These are phyloP conservation scores for Cochlearius cochlearius DNA, from an alignment of 2,113 vertebrate species.

Conservation along the genomic window DNA sequence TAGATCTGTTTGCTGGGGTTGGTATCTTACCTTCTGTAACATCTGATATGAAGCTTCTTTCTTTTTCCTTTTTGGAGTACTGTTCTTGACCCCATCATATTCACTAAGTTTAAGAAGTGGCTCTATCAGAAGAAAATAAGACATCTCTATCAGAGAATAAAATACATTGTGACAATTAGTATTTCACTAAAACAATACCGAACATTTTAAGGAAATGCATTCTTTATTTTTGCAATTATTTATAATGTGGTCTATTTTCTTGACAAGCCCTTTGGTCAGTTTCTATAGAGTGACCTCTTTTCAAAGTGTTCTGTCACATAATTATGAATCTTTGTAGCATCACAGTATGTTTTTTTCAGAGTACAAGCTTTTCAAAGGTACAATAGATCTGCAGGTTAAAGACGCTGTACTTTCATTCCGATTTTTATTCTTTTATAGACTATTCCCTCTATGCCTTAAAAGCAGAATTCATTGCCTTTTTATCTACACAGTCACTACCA, in stretches of 20 bases:
- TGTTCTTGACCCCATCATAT: constrained; percentile 77
- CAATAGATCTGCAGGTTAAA: constrained; percentile 78
- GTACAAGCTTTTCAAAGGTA: constrained; percentile 76
- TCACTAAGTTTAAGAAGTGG: constrained; percentile 75
- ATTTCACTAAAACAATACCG: constrained; percentile 67
- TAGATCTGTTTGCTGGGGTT: constrained; percentile 53
- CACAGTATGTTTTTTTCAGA: constrained; percentile 59
- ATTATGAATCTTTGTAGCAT: constrained; percentile 72
- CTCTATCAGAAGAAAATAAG: constrained; percentile 68
- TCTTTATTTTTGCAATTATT: constrained; percentile 75
- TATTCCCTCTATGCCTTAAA: constrained; percentile 76
- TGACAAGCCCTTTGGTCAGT: constrained; percentile 58
- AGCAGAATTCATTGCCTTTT: constrained; percentile 77
- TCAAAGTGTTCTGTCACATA: constrained; percentile 67
- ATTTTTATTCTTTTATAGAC: constrained; percentile 77
- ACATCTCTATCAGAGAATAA: constrained; percentile 73
- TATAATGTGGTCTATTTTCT: constrained; percentile 79
- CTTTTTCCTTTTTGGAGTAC: constrained; percentile 76
- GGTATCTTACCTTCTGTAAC: constrained; percentile 83
- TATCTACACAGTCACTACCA: constrained; percentile 77
- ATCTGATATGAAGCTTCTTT: constrained; percentile 76
- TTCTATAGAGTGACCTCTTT: constrained; percentile 65
- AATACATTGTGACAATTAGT: constrained; percentile 65
- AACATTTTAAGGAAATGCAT: constrained; percentile 64
- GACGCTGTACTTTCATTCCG: constrained; percentile 72